Conservation (phyloP, 2,797 vertebrate species). For the Gobionotothen gibberifrons region DNA sequence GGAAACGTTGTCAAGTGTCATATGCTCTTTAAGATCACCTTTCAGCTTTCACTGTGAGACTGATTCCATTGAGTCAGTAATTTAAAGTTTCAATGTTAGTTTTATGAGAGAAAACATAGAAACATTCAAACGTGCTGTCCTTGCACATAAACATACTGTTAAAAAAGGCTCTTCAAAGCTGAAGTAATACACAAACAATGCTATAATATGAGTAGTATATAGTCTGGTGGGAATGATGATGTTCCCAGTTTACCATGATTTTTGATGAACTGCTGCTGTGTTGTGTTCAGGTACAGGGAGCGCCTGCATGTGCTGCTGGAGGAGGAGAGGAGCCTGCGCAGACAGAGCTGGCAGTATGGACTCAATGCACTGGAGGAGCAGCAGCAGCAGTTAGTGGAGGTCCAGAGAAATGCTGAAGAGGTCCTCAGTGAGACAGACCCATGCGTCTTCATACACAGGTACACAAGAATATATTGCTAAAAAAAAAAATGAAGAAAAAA, state of each 20-base stretch:
- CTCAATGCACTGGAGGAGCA: slow-evolving; percentile 66
- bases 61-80: neutral
- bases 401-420: slow-evolving; percentile 51
- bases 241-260: neutral
- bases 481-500: neutral
- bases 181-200: neutral
- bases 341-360: slow-evolving; percentile 67
- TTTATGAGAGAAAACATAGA: neutral
- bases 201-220: neutral
- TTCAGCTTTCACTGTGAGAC: neutral
- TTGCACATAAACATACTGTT: neutral
- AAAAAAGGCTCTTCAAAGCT: neutral
- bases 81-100: neutral
- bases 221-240: neutral
- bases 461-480: neutral
- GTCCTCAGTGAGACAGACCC: slow-evolving; percentile 69
- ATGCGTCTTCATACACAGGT: slow-evolving; percentile 77
- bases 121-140: neutral
- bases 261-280: neutral
- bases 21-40: neutral
- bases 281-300: slow-evolving; percentile 67
- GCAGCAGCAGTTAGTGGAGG: slow-evolving; percentile 72
- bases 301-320: slow-evolving; percentile 67
- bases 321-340: slow-evolving; percentile 62
- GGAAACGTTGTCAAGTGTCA: neutral